Percentiles rank a stretch among this genome's conserved stretches.
Conservation (phyloP, 2,113 vertebrate genomes). For the Montifringilla adamsi region DNA sequence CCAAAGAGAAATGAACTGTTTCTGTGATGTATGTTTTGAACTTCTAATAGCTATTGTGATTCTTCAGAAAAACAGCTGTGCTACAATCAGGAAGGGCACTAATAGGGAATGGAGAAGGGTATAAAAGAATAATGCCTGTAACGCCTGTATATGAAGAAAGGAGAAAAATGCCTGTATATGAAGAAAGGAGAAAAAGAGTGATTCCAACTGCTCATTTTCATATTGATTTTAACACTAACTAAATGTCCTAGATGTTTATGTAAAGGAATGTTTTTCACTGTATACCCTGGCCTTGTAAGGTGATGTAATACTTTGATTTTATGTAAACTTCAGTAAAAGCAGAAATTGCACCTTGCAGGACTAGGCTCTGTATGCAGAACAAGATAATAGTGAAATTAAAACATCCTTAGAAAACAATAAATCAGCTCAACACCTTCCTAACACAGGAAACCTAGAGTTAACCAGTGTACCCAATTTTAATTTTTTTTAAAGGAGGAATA, state of each 20-base stretch:
- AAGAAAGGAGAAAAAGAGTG: neutral
- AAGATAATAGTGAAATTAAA: constrained; percentile 63
- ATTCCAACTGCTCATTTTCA: neutral
- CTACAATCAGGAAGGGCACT: neutral
- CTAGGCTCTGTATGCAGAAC: neutral
- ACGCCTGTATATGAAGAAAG: neutral
- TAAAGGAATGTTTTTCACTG: neutral
- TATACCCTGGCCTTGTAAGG: neutral
- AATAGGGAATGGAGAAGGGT: neutral
- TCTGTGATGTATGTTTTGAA: constrained; percentile 33
- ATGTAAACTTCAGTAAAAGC: neutral
- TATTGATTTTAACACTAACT: neutral
- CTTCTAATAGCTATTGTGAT: constrained; percentile 25
- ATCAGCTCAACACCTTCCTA: constrained; percentile 46
- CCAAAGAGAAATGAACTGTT: constrained; percentile 20
- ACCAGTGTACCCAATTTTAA: constrained; percentile 58
- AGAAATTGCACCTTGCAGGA: neutral
- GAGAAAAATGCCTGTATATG: neutral
- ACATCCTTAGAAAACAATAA: constrained; percentile 55
- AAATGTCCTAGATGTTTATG: neutral
- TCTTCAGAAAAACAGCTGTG: neutral
- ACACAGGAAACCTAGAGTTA: constrained; percentile 68
- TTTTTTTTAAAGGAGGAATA: constrained; percentile 57
- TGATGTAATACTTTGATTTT: neutral
- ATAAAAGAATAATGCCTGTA: neutral